Evolutionary conservation across 2,888 invertebrate species (phyloP), one percentile per base, ranked within the genome.

Genomic region (Hydraecia micacea): DNA sequence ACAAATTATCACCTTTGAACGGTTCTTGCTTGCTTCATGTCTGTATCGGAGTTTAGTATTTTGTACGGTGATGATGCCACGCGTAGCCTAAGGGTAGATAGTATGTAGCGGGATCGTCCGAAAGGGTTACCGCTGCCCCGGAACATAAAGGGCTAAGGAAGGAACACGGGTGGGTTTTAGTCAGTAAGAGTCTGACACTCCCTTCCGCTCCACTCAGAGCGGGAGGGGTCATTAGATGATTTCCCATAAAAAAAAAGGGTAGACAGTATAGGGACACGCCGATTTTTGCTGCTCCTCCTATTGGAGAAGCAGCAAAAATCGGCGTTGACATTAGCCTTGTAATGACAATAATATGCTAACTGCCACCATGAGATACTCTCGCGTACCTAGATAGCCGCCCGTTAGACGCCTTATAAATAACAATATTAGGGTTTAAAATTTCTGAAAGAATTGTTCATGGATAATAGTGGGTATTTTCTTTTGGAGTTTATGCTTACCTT

Each of bases 401-500:
- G 25, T 67, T 75, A 79, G 49, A 75, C 70, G 68, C 52, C 70
- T 67, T 55, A 83, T 73, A 83, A 83, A 84, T 73, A 83, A 83
- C 68, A 75, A 67, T 73, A 70, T 75, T 68, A 76, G 1, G 62
- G 52, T 62, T 73, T 21, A n/a, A 76, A 68, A 70, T 69, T 4
- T 69, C 28, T 42, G 39, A 67, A 62, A 49, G 18, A 63, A 63
- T 4, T 63, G 36, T 28, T 73, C 39, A 49, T 58, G 5, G 15
- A 13, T 9, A 25, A 49, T 28, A 63, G 25, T 3, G 2, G 1
- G 8, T 42, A 63, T 49, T 70, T 66, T 55, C 58, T 70, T 66
- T 39, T 63, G 8, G 0, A 69, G 68, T 83, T 71, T 63, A 58
- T 84, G 91, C 93, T 91, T 92, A 98, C 98, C 98, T 97, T 89